Evolutionary conservation across 1,140 invertebrate genomes (phyloP), one percentile per base, ranked within the genome.

Genomic region (Solenopsis fugax): DNA sequence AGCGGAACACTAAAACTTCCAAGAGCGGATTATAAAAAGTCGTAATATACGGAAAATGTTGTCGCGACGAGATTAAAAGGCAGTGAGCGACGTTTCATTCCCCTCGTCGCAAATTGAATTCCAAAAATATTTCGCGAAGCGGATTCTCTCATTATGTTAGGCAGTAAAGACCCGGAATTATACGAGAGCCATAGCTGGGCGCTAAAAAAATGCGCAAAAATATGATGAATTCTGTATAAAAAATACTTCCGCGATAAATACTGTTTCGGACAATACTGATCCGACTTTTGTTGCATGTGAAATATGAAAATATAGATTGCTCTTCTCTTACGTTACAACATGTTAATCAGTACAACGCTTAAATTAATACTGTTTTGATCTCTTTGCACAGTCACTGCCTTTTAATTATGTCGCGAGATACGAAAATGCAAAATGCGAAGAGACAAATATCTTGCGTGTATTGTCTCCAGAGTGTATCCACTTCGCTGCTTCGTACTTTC

Each of bases 231-330:
- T 0, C 29, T 10, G 5, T 48, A 29, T 29, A 64, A 78, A 60
- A 60, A 78, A 78, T 77, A 78, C 10, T 50, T 78, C 3, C 10
- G 24, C 10, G 60, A 34, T n/a, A 56, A 78, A 78, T 65, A 78
- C 18, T 76, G 9, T 60, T n/a, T 37, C 12, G 41, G 12, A 37
- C 21, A 78, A 78, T 65, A 78, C 76, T 78, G 60, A 65, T 50
- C 12, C 6, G 29, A 78, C 50, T 50, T 78, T 48, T 41, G 24
- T n/a, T 65, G 18, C 76, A 18, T 0, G n/a, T 67, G 10, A 24
- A 69, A 9, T 69, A 69, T 12, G 13, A 69, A 69, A 69, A 69
- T 69, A 69, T 69, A 24, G 9, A 24, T 12, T 41, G 34, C 4
- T n/a, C 29, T 69, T 24, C 9, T 4, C 48, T 69, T 69, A 12